phyloP scores from a whole-genome alignment of 2,888 invertebrate genomes.

The Rhagium mordax region DNA sequence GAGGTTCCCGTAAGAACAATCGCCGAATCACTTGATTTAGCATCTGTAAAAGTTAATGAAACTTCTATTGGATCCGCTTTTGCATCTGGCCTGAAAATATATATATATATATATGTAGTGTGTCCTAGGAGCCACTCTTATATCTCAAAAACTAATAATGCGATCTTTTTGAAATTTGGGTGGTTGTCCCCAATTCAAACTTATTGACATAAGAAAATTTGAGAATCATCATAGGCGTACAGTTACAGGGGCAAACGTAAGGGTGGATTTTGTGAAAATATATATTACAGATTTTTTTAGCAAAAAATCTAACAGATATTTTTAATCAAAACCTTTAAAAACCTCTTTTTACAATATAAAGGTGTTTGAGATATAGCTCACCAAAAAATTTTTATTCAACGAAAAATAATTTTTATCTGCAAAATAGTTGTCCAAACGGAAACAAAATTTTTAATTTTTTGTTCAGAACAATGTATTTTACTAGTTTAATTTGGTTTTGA shows the following conservation, averaged over 20 bases:
- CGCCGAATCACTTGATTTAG: neutral
- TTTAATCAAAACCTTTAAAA: neutral
- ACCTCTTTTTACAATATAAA: neutral
- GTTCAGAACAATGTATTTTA: neutral
- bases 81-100: neutral
- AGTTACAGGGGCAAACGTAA: neutral
- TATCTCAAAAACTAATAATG: too few relatives aligned
- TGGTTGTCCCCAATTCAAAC: neutral
- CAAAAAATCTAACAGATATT: neutral
- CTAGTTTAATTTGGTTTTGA: neutral
- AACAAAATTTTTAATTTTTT: neutral
- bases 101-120: neutral
- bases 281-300: neutral
- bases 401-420: neutral
- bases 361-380: neutral
- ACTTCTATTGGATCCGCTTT: neutral
- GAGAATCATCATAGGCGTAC: neutral
- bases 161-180: neutral
- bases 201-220: neutral
- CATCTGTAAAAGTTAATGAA: neutral
- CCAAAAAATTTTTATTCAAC: neutral
- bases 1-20: conserved; percentile 8
- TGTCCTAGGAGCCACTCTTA: too few relatives aligned
- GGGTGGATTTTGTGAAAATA: neutral
- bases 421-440: neutral